Percentiles rank a stretch among this genome's conserved stretches.
Evolutionary conservation across 2,888 invertebrate species (phyloP).

Genomic region (Xestobium rufovillosum): DNA sequence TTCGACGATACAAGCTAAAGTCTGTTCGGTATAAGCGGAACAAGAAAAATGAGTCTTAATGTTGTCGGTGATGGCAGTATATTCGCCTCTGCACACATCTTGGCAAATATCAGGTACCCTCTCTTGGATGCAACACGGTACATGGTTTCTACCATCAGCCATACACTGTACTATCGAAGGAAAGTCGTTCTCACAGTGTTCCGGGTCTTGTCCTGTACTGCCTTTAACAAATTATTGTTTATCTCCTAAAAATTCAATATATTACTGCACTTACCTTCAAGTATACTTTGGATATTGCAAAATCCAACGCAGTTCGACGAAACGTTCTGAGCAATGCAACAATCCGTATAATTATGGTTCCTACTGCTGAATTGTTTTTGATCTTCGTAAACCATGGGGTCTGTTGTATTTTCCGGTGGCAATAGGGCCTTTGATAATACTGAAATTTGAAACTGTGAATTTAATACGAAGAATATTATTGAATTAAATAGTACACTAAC

Average conservation of each 20-base stretch:
- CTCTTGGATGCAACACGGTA: constrained; percentile 76
- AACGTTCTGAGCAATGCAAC: constrained; percentile 65
- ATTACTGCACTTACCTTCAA: constrained; percentile 40
- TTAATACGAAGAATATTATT: constrained; percentile 1
- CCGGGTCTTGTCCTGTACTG: constrained; percentile 70
- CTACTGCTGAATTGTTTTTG: constrained; percentile 40
- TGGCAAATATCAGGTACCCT: constrained; percentile 78
- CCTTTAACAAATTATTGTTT: constrained; percentile 49
- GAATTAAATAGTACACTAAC: constrained; percentile 43
- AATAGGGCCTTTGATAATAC: constrained; percentile 57
- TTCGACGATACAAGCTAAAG: constrained; percentile 74
- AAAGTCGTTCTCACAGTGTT: constrained; percentile 73
- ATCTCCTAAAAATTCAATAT: not conserved
- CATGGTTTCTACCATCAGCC: constrained; percentile 78
- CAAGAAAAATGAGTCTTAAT: constrained; percentile 80
- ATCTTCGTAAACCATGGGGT: constrained; percentile 38
- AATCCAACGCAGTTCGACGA: constrained; percentile 68
- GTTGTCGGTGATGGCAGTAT: constrained; percentile 75
- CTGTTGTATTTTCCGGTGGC: constrained; percentile 51
- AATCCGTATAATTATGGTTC: constrained; percentile 73
- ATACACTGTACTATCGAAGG: constrained; percentile 71
- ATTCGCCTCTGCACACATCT: constrained; percentile 78
- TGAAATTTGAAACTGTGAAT: constrained; percentile 34
- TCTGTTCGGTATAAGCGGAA: constrained; percentile 73
- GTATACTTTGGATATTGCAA: constrained; percentile 63